phyloP scores from a whole-genome alignment of 1,140 invertebrate genomes.

The Sinella curviseta region DNA sequence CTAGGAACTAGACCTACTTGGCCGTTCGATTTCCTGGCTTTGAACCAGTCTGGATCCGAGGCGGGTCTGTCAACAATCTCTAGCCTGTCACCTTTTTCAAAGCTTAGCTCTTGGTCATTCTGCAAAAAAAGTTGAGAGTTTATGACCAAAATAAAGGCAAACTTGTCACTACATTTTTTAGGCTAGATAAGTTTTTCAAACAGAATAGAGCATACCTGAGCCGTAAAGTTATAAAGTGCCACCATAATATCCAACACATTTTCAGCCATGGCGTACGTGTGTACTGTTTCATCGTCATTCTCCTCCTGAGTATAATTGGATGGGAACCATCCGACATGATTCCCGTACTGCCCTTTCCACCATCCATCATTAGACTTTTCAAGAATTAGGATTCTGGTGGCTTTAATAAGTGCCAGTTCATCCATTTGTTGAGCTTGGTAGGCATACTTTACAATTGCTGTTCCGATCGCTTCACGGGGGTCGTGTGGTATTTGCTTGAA shows the following conservation, averaged over 20 bases:
- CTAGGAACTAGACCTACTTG: slow-evolving; percentile 89
- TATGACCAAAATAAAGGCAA: slow-evolving; percentile 25
- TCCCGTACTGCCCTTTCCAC: slow-evolving; percentile 78
- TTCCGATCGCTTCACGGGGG: slow-evolving; percentile 81
- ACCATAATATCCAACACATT: slow-evolving; percentile 92
- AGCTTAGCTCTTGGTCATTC: slow-evolving; percentile 94
- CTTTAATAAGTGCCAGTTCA: slow-evolving; percentile 89
- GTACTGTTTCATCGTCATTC: slow-evolving; percentile 75
- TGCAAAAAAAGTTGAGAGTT: slow-evolving; percentile 57
- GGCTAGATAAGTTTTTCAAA: no score
- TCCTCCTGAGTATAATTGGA: slow-evolving; percentile 97
- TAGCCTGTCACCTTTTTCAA: slow-evolving; percentile 91
- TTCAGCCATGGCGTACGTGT: slow-evolving; percentile 88
- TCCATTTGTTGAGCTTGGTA: slow-evolving; percentile 97
- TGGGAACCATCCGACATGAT: slow-evolving; percentile 88
- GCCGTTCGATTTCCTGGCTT: slow-evolving; percentile 87
- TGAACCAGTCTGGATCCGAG: slow-evolving; percentile 98
- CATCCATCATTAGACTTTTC: slow-evolving; percentile 99
- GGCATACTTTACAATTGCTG: slow-evolving; percentile 94
- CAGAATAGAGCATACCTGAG: slow-evolving; percentile 43
- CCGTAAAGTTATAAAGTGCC: slow-evolving; percentile 82
- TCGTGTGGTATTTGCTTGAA: slow-evolving; percentile 63
- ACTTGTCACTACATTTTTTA: no score
- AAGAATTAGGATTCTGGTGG: slow-evolving; percentile 87
- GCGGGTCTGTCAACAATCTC: slow-evolving; percentile 92